These are phyloP conservation scores for Microtus montanus DNA, from an alignment of 2,113 vertebrate genomes.

Conservation along the genomic window DNA sequence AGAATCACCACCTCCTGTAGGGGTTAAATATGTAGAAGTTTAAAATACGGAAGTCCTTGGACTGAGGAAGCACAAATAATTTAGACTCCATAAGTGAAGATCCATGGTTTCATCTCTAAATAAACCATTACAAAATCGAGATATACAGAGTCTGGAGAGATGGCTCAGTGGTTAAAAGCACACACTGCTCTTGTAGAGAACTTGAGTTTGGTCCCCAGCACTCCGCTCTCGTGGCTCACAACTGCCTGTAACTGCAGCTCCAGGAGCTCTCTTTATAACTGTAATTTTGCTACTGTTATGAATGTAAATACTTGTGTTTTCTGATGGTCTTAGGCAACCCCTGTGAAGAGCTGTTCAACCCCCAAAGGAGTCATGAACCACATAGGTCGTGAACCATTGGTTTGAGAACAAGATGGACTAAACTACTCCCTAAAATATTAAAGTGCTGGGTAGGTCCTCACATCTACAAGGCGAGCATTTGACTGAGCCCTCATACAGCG, in stretches of 20 bases:
- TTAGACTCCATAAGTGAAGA: background rate
- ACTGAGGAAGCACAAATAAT: constrained; percentile 23
- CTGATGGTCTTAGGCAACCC: background rate
- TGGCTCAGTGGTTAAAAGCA: background rate
- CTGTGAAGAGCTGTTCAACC: no score
- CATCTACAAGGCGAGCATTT: background rate
- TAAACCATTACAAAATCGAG: background rate
- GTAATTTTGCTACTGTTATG: background rate
- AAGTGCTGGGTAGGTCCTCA: background rate
- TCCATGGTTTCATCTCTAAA: background rate
- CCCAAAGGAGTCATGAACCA: background rate
- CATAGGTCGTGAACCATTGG: background rate
- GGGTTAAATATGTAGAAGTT: constrained; percentile 10
- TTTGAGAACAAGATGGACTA: background rate
- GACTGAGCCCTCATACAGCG: background rate
- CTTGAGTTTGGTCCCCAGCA: background rate
- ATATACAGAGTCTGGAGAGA: background rate
- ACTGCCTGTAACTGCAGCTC: background rate
- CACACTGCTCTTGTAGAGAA: background rate
- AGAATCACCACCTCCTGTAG: constrained; percentile 28
- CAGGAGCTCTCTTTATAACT: background rate
- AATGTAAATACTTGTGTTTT: background rate
- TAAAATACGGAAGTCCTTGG: constrained; percentile 19
- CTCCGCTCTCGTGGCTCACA: background rate
- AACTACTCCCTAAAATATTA: background rate